A percentile compares a stretch with the other conserved stretches of the same genome.
Evolutionary conservation across 92 coral and sea anemone species (phyloP).

Genomic region (Zoanthus sociatus): DNA sequence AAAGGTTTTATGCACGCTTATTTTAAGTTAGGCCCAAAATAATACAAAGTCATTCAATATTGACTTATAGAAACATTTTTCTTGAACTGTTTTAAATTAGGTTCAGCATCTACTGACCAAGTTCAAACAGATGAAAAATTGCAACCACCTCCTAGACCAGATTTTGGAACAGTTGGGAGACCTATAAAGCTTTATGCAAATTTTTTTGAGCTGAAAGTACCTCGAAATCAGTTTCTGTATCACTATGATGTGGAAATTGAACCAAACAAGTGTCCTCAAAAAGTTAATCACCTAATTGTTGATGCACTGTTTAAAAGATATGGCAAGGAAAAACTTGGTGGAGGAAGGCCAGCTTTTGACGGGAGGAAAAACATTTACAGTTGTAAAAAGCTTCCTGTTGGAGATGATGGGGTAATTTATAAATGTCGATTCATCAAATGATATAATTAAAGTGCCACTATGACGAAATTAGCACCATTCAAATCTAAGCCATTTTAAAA

Average conservation of each 20-base stretch:
- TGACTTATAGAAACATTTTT: too few relatives aligned
- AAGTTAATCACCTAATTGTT: constrained; percentile 74
- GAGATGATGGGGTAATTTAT: constrained; percentile 21
- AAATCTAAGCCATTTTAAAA: too few relatives aligned
- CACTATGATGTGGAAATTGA: constrained; percentile 84
- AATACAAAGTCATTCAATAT: too few relatives aligned
- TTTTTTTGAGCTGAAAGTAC: constrained; percentile 67
- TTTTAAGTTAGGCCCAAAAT: too few relatives aligned
- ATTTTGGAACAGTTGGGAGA: constrained; percentile 75
- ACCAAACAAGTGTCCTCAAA: constrained; percentile 63
- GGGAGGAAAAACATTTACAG: constrained; percentile 79
- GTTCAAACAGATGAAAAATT: neutral
- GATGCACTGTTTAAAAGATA: constrained; percentile 55
- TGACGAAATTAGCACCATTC: too few relatives aligned
- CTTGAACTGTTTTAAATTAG: neutral
- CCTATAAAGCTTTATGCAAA: constrained; percentile 73
- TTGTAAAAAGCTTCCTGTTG: constrained; percentile 60
- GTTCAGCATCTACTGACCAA: neutral
- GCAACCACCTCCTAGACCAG: constrained; percentile 80
- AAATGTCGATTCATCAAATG: neutral
- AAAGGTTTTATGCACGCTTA: too few relatives aligned
- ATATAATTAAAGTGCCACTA: too few relatives aligned
- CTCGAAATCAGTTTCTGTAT: constrained; percentile 58
- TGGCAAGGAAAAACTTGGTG: constrained; percentile 49
- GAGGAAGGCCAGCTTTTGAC: constrained; percentile 84